Base-by-base conservation (phyloP, 2,797 vertebrate species). In the Sparidentex hasta region DNA sequence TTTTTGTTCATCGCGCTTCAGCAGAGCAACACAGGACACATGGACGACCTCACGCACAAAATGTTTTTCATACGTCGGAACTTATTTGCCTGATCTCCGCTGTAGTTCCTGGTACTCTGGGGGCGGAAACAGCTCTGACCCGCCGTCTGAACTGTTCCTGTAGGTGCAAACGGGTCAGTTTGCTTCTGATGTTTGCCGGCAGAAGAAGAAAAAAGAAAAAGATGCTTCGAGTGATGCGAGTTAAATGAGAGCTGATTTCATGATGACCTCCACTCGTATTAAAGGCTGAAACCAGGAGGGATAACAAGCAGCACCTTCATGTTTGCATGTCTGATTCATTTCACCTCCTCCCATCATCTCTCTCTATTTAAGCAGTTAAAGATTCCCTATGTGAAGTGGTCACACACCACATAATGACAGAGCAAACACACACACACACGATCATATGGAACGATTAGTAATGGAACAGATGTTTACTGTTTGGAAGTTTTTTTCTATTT, bases 381-480 rank as follows among this genome's bases (percentile, higher is more conserved):
- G 79, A 85, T 75, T 80, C 76, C 54, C 70, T 47, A 51, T 75
- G 48, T 86, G 78, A 87, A 84, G 91, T 85, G 88, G 90, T 84
- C 67, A 52, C 79, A 76, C 74, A 64, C 88, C 84, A 79, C 87
- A 86, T 87, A 90, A 90, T 91, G 74, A 92, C 65, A 88, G 82
- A 89, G 81, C 65, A 0, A 11, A 0, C 76, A n/a, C 50, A 38
- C 74, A 66, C 52, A 65, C n/a, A 63, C 3, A 80, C 1, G 72
- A 27, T 73, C 76, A 70, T 44, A 76, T 21, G 69, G 23, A 78
- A 50, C 44, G 48, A 80, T 82, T 63, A 80, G 65, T 16, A 23
- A 67, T 21, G 17, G 63, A 67, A 46, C 82, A 85, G 61, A 87
- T 86, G 86, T 85, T 83, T 68, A 77, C 52, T 43, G 29, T 80